A percentile compares a stretch with the other conserved stretches of the same genome.
These are phyloP conservation scores for Hydractinia echinata DNA, from an alignment of 30 jellyfish, hydroid and myxozoan species.

Conservation along the genomic window DNA sequence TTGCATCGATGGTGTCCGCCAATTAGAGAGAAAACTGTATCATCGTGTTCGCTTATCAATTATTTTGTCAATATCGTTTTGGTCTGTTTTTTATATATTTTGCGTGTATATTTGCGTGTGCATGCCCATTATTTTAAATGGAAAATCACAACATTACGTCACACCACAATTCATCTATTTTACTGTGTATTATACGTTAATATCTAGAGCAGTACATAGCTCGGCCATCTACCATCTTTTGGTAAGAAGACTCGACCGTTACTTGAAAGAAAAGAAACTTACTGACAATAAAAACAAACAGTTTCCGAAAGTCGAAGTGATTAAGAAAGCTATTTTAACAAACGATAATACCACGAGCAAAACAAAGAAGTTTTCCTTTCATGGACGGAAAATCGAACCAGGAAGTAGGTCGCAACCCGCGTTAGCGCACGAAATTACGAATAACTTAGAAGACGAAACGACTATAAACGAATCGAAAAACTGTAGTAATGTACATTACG, in stretches of 20 bases:
- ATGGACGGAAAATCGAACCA: constrained; percentile 23
- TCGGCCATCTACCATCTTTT: constrained; percentile 64
- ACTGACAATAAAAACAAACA: background rate
- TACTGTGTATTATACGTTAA: background rate
- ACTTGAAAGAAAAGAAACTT: constrained; percentile 25
- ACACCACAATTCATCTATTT: no score
- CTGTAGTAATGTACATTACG: background rate
- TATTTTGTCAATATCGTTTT: no score
- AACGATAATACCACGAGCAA: constrained; percentile 1
- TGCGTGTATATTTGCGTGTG: no score
- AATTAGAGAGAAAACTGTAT: no score
- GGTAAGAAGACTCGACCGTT: constrained; percentile 50
- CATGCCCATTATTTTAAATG: no score
- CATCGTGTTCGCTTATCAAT: no score
- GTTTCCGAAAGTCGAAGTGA: constrained; percentile 51
- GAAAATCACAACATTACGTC: no score
- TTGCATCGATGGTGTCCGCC: no score
- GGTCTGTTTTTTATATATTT: no score
- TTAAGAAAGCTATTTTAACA: constrained; percentile 51
- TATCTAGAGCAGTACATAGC: constrained; percentile 66
- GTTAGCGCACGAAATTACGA: background rate
- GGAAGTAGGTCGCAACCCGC: constrained; percentile 18
- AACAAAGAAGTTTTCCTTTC: constrained; percentile 16
- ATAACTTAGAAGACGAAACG: background rate
- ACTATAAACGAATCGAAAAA: background rate